Evolutionary conservation across 2,888 invertebrate genomes (phyloP), one percentile per base, ranked within the genome.

Genomic region (Matsumyia berberina): DNA sequence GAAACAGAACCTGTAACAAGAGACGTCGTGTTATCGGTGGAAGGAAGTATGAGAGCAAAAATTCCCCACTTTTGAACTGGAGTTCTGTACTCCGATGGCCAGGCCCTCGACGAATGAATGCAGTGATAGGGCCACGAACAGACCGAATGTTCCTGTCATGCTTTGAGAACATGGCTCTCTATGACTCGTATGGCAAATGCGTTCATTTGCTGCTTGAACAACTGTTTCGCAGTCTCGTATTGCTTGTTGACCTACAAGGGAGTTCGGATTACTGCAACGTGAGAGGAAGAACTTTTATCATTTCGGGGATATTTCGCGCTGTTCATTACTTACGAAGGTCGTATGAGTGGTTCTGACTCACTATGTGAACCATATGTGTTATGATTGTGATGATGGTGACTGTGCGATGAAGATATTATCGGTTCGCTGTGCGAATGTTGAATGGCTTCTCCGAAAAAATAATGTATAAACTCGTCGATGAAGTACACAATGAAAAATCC

Each of bases 71-170:
- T 94, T 94, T 1, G 93, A 91, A 11, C 94, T 89, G 11, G 93
- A 92, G 70, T 93, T 93, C 90, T 96, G 96, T 39, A 97, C 92
- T 0, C 97, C 97, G 88, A 97, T 95, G 0, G 96, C 96, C 64
- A 97, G 90, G 1, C 97, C 97, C 90, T 97, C 97, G 85, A 97
- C 92, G 11, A 96, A 91, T 15, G 96, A 95, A 88, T 97, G 97
- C 80, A 96, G 93, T 0, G 96, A 95, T 64, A 97, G 90, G 0
- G 97, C 97, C 31, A 94, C 92, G 17, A 96, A 92, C 58, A 96
- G 91, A 0, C 96, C 96, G 9, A 95, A 89, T 7, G 94, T 93
- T 0, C 95, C 94, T 0, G 95, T 94, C 35, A 94, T 93, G 46
- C 93, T 93, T 86, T 93, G 93, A 11, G 92, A 92, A 85, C 95